phyloP scores from a whole-genome alignment of 2,888 invertebrate genomes.

The Belgica antarctica region DNA sequence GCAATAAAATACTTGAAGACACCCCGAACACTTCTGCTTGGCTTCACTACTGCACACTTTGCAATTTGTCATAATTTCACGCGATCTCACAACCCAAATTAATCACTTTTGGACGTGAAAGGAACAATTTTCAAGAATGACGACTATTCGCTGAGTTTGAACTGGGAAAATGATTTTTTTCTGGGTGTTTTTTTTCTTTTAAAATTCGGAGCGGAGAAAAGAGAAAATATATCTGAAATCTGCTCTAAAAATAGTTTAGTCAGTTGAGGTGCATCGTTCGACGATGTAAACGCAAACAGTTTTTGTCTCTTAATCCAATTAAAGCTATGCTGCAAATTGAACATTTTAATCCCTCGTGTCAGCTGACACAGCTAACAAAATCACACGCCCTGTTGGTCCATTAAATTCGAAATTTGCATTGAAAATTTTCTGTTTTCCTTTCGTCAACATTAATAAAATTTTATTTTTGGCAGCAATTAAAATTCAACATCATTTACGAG shows the following conservation, averaged over 20 bases:
- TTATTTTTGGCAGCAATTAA: background rate
- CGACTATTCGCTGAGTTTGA: background rate
- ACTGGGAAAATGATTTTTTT: conserved; percentile 1
- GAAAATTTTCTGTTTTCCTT: background rate
- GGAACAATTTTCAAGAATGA: background rate
- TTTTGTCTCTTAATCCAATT: too few relatives aligned
- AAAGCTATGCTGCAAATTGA: too few relatives aligned
- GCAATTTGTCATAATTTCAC: conserved; percentile 52
- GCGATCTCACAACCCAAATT: background rate
- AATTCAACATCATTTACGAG: too few relatives aligned
- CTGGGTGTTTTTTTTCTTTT: background rate
- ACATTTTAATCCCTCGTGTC: background rate
- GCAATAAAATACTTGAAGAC: conserved; percentile 69
- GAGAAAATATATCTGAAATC: too few relatives aligned
- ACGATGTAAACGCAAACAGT: background rate
- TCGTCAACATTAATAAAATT: background rate
- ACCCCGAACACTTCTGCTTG: conserved; percentile 66
- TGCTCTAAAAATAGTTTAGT: background rate
- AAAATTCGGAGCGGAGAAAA: background rate
- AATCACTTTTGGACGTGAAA: conserved; percentile 19
- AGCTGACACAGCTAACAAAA: background rate
- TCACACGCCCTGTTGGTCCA: background rate
- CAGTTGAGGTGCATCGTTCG: background rate
- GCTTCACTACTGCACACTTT: conserved; percentile 64
- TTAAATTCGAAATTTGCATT: background rate